Base-by-base conservation (phyloP, 2,113 vertebrate genomes). In the Onychostoma macrolepis region DNA sequence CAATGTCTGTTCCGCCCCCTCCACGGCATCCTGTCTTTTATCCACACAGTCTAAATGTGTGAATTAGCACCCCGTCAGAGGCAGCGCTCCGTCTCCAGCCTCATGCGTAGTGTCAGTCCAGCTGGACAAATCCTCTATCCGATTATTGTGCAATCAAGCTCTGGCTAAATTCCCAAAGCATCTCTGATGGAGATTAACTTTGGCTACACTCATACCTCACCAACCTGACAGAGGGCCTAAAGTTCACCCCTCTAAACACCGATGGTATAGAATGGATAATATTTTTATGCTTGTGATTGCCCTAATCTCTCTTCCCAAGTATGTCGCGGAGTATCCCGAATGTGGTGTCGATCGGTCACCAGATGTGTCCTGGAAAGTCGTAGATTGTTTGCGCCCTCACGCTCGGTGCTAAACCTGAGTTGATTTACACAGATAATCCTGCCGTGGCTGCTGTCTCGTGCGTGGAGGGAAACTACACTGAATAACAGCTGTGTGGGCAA, bases 81-180 rank as follows among this genome's bases (percentile, higher is more conserved):
- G 63, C 74, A 87, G 45, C 53, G 2, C 58, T 87, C 69, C 11
- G 77, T 85, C 50, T 87, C 48, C 36, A 63, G 67, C 85, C 53
- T 33, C 6, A 30, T 33, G 63, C 36, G 10, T 82, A 82, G 87
- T 85, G 86, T 83, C 87, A 82, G 71, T 84, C 85, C 85, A 87
- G 87, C 87, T 90, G 85, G 85, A 88, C 89, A 83, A 85, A 85
- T 85, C 85, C 78, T 71, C 28, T 50, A 88, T 88, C 69, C 50
- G 65, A 78, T 88, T 90, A 83, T 83, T 90, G 50, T 83, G 72
- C 83, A 88, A 83, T 88, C 89, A 88, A 82, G 79, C 41, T 53
- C 83, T 88, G 87, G 87, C 84, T 85, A 12, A 74, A 28, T 13
- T 77, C 81, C 81, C 58, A 50, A 77, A 84, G 63, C 78, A 88